Evolutionary conservation across 2,888 invertebrate species (phyloP), one percentile per base, ranked within the genome.

Genomic region (Eueremaeus valkanovi): DNA sequence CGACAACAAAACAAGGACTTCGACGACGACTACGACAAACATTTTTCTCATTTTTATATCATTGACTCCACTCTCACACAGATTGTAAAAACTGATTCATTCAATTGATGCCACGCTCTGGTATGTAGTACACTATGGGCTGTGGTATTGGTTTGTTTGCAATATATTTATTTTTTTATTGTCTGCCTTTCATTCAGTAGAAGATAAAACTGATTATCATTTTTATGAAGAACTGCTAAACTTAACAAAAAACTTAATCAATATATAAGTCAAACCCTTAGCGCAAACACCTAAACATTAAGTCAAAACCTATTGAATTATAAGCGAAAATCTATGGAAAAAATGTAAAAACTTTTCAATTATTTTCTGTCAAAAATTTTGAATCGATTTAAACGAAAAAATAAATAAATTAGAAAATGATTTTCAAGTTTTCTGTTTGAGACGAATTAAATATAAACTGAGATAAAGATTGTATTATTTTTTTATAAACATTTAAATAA

Each of bases 121-220:
- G 55, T 55, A 55, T 51, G 51, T n/a, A 6, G 18, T 51, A n/a
- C n/a, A 9, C 24, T 55, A 55, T 55, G 55, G 16, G 16, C 27
- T 27, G 2, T 27, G 55, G 24, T 24, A n/a, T n/a, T n/a, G n/a
- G n/a, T n/a, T n/a, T n/a, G n/a, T n/a, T n/a, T n/a, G n/a, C n/a
- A n/a, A n/a, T n/a, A n/a, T n/a, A n/a, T n/a, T n/a, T n/a, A n/a
- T n/a, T n/a, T n/a, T n/a, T 55, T 21, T 24, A n/a, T 51, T 21
- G 8, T 13, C 24, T 27, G 55, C 11, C 55, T 51, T 51, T 16
- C 8, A 18, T 45, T 11, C 18, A 21, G 8, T 51, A 21, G 45
- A 3, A 45, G 9, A 55, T 55, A 24, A 55, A 63, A 63, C 63
- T 63, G 31, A 63, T 63, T 63, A 63, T 63, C 63, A 63, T 63